phyloP scores from a whole-genome alignment of 2,888 invertebrate genomes.

The Rosalia funebris region DNA sequence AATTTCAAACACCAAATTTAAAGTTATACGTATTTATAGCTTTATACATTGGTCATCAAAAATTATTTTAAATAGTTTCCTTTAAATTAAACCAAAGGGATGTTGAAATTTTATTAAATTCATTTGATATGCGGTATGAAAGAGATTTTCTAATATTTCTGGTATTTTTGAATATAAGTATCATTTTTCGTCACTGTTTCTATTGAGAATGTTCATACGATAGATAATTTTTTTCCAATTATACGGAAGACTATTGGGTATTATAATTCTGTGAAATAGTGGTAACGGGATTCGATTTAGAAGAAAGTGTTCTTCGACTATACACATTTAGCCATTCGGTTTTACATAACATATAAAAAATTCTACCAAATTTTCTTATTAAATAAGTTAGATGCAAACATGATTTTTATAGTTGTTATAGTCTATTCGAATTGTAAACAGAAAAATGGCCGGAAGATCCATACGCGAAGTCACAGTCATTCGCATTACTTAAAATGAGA shows the following conservation, averaged over 20 bases:
- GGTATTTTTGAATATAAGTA: background rate
- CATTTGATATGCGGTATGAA: background rate
- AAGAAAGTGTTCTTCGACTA: background rate
- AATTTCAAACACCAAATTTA: too few species aligned
- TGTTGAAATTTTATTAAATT: background rate
- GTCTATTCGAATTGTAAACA: background rate
- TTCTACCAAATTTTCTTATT: conserved; percentile 4
- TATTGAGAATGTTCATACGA: conserved; percentile 3
- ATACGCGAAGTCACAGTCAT: conserved; percentile 5
- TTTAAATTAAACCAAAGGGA: background rate
- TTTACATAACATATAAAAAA: conserved; percentile 1
- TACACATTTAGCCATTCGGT: conserved; percentile 1
- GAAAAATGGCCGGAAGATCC: background rate
- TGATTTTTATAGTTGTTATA: conserved; percentile 7
- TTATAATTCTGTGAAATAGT: background rate
- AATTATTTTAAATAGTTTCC: conserved; percentile 13
- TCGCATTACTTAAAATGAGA: conserved; percentile 1
- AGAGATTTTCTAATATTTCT: background rate
- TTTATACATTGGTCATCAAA: too few species aligned
- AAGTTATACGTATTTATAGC: background rate
- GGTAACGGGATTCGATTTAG: too few species aligned
- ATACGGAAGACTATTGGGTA: background rate
- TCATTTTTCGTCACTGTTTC: background rate
- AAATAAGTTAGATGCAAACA: background rate
- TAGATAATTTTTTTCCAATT: background rate